These are phyloP conservation scores for Lacerta bilineata DNA, from an alignment of 2,797 vertebrate genomes.

Conservation along the genomic window DNA sequence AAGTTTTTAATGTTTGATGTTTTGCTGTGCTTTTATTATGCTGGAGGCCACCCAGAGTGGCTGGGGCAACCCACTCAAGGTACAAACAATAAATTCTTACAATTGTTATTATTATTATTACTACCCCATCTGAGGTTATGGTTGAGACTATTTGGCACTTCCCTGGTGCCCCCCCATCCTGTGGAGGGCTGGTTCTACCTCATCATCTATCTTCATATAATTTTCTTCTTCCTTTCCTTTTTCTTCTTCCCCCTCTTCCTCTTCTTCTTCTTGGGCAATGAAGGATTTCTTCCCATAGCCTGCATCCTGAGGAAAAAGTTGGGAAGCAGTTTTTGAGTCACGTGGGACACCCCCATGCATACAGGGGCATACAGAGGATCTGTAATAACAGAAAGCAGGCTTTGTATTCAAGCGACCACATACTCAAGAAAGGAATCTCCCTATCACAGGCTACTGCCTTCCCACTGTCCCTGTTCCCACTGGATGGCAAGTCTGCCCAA, in stretches of 20 bases:
- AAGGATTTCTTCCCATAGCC: conserved; percentile 99
- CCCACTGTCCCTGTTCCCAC: background rate
- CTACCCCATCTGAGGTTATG: no score
- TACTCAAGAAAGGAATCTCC: background rate
- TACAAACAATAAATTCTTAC: no score
- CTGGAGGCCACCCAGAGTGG: no score
- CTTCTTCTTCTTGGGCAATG: conserved; percentile 95
- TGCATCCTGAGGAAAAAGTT: conserved; percentile 86
- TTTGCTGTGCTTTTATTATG: no score
- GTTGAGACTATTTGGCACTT: background rate
- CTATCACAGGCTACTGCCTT: background rate
- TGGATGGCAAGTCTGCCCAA: background rate
- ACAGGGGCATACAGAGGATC: no score
- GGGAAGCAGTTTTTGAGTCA: no score
- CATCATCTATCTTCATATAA: conserved; percentile 99
- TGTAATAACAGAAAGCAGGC: background rate
- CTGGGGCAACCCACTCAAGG: no score
- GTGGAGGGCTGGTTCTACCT: conserved; percentile 79
- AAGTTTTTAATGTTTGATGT: no score
- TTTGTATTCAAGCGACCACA: no score
- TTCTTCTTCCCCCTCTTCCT: no score
- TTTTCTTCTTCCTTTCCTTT: conserved; percentile 96
- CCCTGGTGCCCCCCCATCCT: background rate
- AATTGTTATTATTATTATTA: no score
- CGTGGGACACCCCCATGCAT: no score